Evolutionary conservation across 2,888 invertebrate genomes (phyloP).

Genomic region (Brachynemurus nebulosus): DNA sequence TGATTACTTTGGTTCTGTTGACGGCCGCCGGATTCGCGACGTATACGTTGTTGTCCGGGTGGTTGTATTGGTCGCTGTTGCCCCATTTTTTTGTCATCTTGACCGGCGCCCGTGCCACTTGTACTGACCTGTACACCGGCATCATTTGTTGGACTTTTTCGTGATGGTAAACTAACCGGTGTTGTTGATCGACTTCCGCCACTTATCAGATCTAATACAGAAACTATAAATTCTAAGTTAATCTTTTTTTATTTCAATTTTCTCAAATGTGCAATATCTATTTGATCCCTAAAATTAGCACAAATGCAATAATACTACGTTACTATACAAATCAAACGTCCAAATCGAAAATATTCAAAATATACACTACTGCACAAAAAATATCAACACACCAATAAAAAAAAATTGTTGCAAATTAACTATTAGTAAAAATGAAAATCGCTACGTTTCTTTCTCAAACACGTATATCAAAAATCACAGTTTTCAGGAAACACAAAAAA

Average conservation of each 20-base stretch:
- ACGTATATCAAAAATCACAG: no score
- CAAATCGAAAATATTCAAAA: no score
- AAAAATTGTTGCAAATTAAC: no score
- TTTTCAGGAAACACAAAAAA: no score
- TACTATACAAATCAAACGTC: no score
- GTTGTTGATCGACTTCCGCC: slow-evolving; percentile 67
- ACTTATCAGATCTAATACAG: slow-evolving; percentile 56
- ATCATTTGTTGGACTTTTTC: slow-evolving; percentile 77
- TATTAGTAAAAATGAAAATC: no score
- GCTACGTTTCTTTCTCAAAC: no score
- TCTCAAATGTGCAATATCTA: no score
- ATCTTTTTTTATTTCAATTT: not conserved
- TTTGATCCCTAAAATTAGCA: no score
- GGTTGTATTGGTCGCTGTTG: slow-evolving; percentile 26
- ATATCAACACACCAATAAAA: no score
- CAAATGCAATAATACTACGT: no score
- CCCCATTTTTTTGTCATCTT: slow-evolving; percentile 28
- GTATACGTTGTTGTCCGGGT: slow-evolving; percentile 19
- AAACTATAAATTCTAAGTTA: slow-evolving; percentile 24
- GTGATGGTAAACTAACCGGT: slow-evolving; percentile 54
- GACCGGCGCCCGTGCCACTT: slow-evolving; percentile 23
- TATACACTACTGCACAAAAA: no score
- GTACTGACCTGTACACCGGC: slow-evolving; percentile 60
- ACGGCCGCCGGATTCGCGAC: slow-evolving; percentile 14
- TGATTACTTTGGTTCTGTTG: slow-evolving; percentile 26